Evolutionary conservation across 2,113 vertebrate species (phyloP).

Genomic region (Rhinopithecus roxellana): DNA sequence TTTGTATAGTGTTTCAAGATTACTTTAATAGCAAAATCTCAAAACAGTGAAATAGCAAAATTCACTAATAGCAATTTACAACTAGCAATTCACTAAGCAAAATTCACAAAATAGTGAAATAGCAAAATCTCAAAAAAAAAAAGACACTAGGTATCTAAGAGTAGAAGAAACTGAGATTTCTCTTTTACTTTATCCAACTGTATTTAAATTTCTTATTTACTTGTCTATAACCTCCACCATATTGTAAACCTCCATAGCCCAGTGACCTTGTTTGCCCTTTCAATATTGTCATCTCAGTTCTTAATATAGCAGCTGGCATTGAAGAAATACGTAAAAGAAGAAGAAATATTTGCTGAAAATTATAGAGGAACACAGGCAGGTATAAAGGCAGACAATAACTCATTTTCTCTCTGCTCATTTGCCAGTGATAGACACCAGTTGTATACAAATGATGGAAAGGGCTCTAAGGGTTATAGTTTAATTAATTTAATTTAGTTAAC

Average conservation of each 20-base stretch:
- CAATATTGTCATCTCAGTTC: not conserved
- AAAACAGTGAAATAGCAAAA: not conserved
- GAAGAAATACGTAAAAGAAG: not conserved
- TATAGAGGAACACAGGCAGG: not conserved
- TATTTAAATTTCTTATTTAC: not conserved
- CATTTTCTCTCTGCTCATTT: not conserved
- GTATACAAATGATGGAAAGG: not conserved
- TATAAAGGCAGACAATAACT: not conserved
- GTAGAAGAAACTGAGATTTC: not conserved
- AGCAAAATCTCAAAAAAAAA: constrained; percentile 16
- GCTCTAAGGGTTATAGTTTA: not conserved
- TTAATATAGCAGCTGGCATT: not conserved
- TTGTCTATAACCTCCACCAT: not conserved
- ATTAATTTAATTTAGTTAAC: not conserved
- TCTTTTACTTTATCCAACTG: not conserved
- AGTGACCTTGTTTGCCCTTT: not conserved
- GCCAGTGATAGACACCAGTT: not conserved
- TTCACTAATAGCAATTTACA: too few species aligned
- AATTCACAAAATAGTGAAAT: not conserved
- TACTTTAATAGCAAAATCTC: not conserved
- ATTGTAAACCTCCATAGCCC: not conserved
- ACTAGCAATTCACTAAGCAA: too few species aligned
- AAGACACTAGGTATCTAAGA: not conserved
- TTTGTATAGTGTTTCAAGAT: not conserved
- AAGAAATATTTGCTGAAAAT: not conserved